Evolutionary conservation across 2,888 invertebrate genomes (phyloP), one percentile per base, ranked within the genome.

Genomic region (Perizoma flavofasciatum): DNA sequence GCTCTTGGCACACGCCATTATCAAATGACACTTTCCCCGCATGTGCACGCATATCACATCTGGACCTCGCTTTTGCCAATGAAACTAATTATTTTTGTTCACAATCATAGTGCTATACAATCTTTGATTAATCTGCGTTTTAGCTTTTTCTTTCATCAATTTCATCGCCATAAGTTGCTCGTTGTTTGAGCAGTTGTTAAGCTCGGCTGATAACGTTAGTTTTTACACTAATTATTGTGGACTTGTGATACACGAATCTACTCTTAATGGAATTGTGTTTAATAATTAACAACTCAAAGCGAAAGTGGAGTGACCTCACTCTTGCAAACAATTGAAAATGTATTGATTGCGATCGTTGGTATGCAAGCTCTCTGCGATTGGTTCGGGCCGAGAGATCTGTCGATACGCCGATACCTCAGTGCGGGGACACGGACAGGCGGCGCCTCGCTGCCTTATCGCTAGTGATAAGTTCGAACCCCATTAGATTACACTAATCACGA

Each of bases 21-120:
- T 66, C 66, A 71, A 69, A 65, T 66, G 70, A 68, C 74, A 77
- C 78, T 79, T 82, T 82, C 81, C 71, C 77, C 71, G 58, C 68
- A 65, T 65, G 70, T 68, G 71, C 71, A 73, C 66, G 69, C 69
- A 65, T 74, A 70, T 70, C 53, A 3, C 22, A 59, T 49, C 32
- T 43, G n/a, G n/a, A n/a, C 50, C 4, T 59, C 46, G 40, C 10
- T 9, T 35, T 50, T 51, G 7, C 11, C 49, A 50, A 59, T 37
- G 11, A 47, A 43, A 54, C 43, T 43, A 33, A 43, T 57, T 50
- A n/a, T 5, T 39, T 41, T 6, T 6, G 6, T 41, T 34, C 54
- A 35, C 37, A 37, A n/a, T 35, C n/a, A 48, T n/a, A 5, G 35
- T 32, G 5, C 32, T 8, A 37, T 3, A 32, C 5, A 46, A 46